These are phyloP conservation scores for Scaeva pyrastri DNA, from an alignment of 2,888 invertebrate genomes.

Conservation along the genomic window DNA sequence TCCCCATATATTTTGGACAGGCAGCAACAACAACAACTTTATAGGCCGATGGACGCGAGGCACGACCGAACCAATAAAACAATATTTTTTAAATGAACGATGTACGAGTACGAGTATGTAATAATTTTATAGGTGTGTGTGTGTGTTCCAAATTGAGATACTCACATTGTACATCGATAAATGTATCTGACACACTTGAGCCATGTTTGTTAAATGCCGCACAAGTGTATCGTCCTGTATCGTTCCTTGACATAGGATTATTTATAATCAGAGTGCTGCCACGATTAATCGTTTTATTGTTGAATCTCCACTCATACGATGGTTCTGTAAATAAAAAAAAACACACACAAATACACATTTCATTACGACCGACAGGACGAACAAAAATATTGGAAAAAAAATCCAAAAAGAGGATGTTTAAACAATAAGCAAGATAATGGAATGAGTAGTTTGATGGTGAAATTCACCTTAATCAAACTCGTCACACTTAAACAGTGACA, in stretches of 20 bases:
- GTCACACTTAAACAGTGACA: background rate
- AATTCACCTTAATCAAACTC: background rate
- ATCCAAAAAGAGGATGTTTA: background rate
- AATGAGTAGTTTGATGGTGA: conserved; percentile 16
- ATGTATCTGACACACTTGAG: conserved; percentile 87
- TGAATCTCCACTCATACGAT: conserved; percentile 83
- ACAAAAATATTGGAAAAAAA: background rate
- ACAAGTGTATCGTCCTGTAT: conserved; percentile 92
- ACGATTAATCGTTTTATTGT: conserved; percentile 81
- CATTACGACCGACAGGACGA: conserved; percentile 42
- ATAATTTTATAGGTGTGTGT: too few species aligned
- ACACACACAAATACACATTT: conserved; percentile 38
- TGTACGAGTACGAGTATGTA: too few species aligned
- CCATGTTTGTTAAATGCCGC: conserved; percentile 93
- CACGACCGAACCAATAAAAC: too few species aligned
- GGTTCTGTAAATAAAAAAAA: conserved; percentile 78
- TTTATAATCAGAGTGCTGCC: conserved; percentile 86
- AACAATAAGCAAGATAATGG: background rate
- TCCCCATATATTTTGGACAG: too few species aligned
- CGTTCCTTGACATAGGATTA: conserved; percentile 88
- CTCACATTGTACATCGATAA: conserved; percentile 93
- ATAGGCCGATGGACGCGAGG: too few species aligned
- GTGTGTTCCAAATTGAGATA: conserved; percentile 50
- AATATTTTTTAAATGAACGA: too few species aligned
- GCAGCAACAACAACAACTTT: too few species aligned